These are phyloP conservation scores for Coracopsis vasa DNA, from an alignment of 2,113 vertebrate species.

Conservation along the genomic window DNA sequence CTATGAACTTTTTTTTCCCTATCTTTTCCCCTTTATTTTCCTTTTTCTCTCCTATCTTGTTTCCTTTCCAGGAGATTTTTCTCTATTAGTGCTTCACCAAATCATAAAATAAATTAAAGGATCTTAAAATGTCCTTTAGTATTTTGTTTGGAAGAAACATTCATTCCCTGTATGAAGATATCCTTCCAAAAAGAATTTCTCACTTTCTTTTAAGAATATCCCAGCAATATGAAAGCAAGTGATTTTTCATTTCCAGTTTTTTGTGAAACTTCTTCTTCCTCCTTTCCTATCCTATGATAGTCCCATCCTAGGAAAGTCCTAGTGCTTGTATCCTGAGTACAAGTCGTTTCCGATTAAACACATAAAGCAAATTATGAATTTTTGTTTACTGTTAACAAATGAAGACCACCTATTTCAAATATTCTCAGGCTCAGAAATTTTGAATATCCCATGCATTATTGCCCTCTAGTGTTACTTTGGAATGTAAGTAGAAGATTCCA, in stretches of 20 bases:
- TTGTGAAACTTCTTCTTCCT: background rate
- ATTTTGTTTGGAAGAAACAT: background rate
- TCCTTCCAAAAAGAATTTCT: background rate
- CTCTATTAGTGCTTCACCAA: background rate
- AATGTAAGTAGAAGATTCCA: background rate
- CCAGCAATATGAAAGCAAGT: background rate
- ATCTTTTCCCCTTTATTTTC: background rate
- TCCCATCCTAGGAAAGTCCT: background rate
- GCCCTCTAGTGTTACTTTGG: slow-evolving; percentile 60
- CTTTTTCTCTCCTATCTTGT: background rate
- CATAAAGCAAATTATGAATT: background rate
- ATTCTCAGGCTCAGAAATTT: background rate
- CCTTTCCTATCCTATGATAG: background rate
- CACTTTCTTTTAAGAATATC: background rate
- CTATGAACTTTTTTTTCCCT: background rate
- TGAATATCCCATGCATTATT: slow-evolving; percentile 26
- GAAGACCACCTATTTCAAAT: background rate
- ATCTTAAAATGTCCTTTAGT: background rate
- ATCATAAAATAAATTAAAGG: background rate
- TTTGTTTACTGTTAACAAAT: background rate
- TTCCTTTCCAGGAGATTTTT: background rate
- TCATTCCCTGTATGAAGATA: background rate
- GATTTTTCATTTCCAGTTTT: background rate
- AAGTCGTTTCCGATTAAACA: background rate
- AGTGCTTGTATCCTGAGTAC: background rate